Percentiles rank a stretch among this genome's conserved stretches.
phyloP scores from a whole-genome alignment of 1,140 invertebrate species.

The Drosophila sechellia region DNA sequence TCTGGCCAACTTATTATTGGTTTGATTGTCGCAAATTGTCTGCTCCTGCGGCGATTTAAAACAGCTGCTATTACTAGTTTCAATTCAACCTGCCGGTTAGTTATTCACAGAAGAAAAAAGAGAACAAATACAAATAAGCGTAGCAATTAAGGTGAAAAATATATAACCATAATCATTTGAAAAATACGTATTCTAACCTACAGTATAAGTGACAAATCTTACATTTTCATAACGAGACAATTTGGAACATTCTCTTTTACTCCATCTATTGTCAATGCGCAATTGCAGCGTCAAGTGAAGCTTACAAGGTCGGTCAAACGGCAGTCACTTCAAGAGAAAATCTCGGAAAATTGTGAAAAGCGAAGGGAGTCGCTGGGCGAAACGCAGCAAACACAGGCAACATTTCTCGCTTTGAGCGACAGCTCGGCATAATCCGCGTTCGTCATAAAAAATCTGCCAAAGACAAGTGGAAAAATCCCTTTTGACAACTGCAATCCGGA shows the following conservation, averaged over 20 bases:
- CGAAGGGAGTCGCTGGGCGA: neutral
- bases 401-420: slow-evolving; percentile 24
- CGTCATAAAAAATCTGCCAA: slow-evolving; percentile 40
- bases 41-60: slow-evolving; percentile 10
- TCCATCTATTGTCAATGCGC: slow-evolving; percentile 1
- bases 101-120: neutral
- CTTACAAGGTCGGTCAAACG: slow-evolving; percentile 21
- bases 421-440: slow-evolving; percentile 44
- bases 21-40: slow-evolving; percentile 57
- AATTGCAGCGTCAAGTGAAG: slow-evolving; percentile 15
- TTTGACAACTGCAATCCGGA: slow-evolving; percentile 59
- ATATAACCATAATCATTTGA: neutral
- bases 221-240: no score
- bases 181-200: neutral
- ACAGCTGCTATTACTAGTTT: neutral
- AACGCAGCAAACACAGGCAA: slow-evolving; percentile 2
- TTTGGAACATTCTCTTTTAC: neutral
- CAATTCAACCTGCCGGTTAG: neutral
- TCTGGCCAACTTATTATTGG: slow-evolving; percentile 48
- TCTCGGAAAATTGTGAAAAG: slow-evolving; percentile 19
- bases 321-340: slow-evolving; percentile 22
- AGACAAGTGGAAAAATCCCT: slow-evolving; percentile 72
- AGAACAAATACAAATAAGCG: neutral
- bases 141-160: neutral
- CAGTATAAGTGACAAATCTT: no score